These are phyloP conservation scores for Platygyra sinensis DNA, from an alignment of 64 coral and sea anemone genomes.

Conservation along the genomic window DNA sequence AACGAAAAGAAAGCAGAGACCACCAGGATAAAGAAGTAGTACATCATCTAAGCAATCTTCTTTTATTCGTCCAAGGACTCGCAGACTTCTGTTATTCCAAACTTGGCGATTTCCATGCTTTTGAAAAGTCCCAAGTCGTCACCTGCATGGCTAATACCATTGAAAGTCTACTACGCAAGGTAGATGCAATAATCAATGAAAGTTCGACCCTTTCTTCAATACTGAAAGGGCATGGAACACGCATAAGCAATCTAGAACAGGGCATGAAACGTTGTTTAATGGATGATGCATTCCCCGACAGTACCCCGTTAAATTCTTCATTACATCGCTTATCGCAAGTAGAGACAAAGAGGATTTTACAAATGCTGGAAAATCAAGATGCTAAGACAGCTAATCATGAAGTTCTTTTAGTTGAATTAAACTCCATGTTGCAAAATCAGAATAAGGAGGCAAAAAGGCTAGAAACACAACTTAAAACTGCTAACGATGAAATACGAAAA, in stretches of 20 bases:
- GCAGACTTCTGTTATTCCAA: background rate
- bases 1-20: background rate
- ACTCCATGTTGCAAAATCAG: constrained; percentile 19
- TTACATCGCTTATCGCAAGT: background rate
- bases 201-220: background rate
- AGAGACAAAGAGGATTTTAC: background rate
- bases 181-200: background rate
- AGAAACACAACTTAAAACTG: background rate
- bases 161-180: background rate
- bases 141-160: background rate
- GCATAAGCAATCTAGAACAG: constrained; percentile 5
- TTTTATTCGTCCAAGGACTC: background rate
- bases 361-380: constrained; percentile 27
- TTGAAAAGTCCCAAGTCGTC: background rate
- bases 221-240: background rate
- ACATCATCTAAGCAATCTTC: background rate
- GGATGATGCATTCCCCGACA: background rate
- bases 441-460: background rate
- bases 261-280: constrained; percentile 12
- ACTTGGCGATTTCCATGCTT: background rate
- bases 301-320: background rate
- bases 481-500: constrained; percentile 32
- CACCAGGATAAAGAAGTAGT: background rate
- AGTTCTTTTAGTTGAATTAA: constrained; percentile 39
- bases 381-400: constrained; percentile 50